These are phyloP conservation scores for Sminthopsis crassicaudata DNA, from an alignment of 2,113 vertebrate genomes.

Conservation along the genomic window DNA sequence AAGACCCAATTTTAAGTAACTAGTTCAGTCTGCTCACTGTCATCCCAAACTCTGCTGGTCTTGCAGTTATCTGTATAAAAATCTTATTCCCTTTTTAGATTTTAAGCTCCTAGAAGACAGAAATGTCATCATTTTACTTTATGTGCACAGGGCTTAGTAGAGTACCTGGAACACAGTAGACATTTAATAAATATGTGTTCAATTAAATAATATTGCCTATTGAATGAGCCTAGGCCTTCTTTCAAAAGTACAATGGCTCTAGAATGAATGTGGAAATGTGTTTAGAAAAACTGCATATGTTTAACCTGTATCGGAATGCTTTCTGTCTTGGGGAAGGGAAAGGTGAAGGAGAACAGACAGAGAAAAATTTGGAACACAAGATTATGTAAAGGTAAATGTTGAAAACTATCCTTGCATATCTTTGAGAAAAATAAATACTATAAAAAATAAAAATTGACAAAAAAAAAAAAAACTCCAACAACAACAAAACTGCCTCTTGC, in stretches of 20 bases:
- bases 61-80: background rate
- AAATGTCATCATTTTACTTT: background rate
- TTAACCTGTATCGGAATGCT: too few relatives aligned
- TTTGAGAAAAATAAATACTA: too few relatives aligned
- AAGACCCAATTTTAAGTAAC: background rate
- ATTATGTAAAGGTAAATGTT: too few relatives aligned
- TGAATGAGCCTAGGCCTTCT: background rate
- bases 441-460: too few relatives aligned
- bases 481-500: background rate
- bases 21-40: background rate
- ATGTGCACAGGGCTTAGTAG: background rate
- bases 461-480: too few relatives aligned
- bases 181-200: background rate
- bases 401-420: too few relatives aligned
- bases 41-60: background rate
- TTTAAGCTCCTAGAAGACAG: background rate
- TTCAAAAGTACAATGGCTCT: background rate
- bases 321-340: too few relatives aligned
- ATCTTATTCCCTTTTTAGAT: background rate
- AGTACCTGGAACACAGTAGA: background rate
- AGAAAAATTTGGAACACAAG: too few relatives aligned
- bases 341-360: too few relatives aligned
- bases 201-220: background rate
- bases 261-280: too few relatives aligned
- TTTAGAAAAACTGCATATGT: too few relatives aligned